Base-by-base conservation (phyloP, 2,797 vertebrate species). In the Sebastes paucispinis region DNA sequence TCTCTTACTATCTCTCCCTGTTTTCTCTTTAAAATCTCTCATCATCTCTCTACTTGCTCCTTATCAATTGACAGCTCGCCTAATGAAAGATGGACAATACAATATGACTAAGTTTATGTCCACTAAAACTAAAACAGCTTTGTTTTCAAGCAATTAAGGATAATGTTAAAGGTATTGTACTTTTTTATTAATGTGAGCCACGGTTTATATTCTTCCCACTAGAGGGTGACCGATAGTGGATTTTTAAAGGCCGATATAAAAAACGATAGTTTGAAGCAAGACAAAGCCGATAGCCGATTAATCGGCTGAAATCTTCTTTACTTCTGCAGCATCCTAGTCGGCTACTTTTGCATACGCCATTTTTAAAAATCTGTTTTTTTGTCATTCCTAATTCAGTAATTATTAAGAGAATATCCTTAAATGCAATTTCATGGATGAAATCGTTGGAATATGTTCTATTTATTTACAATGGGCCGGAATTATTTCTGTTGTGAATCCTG, bases 51-150 rank as follows among this genome's bases (percentile, higher is more conserved):
- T 69, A 34, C 24, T 22, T 80, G 62, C 18, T 73, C 50, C 16
- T 91, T 92, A 80, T 93, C 90, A 91, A 75, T 94, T 94, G 93
- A 95, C 91, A 94, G 86, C 89, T 92, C 93, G 92, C 89, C 11
- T 43, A 20, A 58, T 39, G 3, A 71, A 69, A 27, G 25, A 27
- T 68, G 32, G 12, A 43, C 55, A 54, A 24, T 25, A 34, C 29
- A 58, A 18, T 31, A 43, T 73, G n/a, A 58, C 60, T 68, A 59
- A 3, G 3, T 31, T 32, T 31, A 91, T 93, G 93, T 94, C 91
- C 91, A 77, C 68, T 92, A 90, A 93, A 93, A 88, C 92, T 86
- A 73, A 67, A 59, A 22, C 34, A 57, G 20, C n/a, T 58, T 60
- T 57, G 10, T 25, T 5, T 58, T 31, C 4, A 65, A 52, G 24